Evolutionary conservation across 2,888 invertebrate species (phyloP), one percentile per base, ranked within the genome.

Genomic region (Chirona hameri): DNA sequence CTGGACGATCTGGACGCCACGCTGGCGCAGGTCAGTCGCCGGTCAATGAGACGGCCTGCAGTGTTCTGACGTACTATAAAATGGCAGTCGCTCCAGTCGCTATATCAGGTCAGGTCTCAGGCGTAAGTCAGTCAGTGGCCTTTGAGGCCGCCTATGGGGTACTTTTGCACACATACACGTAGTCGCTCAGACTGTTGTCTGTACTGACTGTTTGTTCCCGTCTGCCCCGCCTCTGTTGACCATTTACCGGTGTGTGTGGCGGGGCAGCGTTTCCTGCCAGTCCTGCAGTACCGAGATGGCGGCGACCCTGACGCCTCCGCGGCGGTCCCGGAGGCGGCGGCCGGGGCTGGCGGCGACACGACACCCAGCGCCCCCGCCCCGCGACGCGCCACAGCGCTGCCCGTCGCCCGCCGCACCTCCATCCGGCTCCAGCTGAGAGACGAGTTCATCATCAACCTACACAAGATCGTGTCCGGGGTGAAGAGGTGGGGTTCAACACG

Each of bases 401-500:
- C 46, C 9, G 39, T 46, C 3, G 7, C 4, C 39, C 76, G 76
- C 5, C 76, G 76, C 46, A 76, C 76, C 39, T 76, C 76, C 21
- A 46, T 76, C 39, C 39, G 76, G 21, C 9, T 76, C 24, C 87
- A 89, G 83, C 87, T 90, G 18, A 88, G 89, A 86, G 89, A 89
- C 84, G 91, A 90, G 83, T 88, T 91, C 81, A 85, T 89, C 10
- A 86, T 88, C 65, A 90, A 90, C 86, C 88, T 91, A 85, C 87
- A 89, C 60, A 90, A 90, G 82, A 90, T 92, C 83, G 87, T 89
- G 15, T 86, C 87, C 7, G 89, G 90, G 85, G 89, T 92, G 24
- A 89, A 88, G 9, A 90, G 90, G 88, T 88, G 57, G 27, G 48
- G 9, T 1, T 72, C 15, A 55, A 39, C 7, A 7, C 39, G 39